Percentiles rank a stretch among this genome's conserved stretches.
phyloP scores from a whole-genome alignment of 2,113 vertebrate species.

The Rhinolophus ferrumequinum region DNA sequence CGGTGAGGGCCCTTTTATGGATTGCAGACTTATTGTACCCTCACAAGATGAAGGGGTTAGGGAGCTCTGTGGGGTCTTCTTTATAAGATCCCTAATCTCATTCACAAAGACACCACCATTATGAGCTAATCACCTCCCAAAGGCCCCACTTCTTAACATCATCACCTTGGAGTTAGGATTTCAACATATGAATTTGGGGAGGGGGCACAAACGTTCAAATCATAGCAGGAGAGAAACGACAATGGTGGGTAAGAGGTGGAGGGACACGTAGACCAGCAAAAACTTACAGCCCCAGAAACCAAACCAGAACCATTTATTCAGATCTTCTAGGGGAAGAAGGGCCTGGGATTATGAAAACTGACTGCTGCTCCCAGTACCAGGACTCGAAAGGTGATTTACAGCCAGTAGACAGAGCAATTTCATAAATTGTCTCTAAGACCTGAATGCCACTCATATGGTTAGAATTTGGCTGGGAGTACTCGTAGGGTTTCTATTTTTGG shows the following conservation, averaged over 20 bases:
- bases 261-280: background rate
- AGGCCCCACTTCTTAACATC: background rate
- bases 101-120: background rate
- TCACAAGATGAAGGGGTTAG: background rate
- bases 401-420: background rate
- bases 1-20: background rate
- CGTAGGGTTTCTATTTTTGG: background rate
- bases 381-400: background rate
- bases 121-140: background rate
- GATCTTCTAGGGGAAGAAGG: background rate
- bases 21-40: background rate
- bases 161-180: background rate
- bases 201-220: background rate
- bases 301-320: background rate
- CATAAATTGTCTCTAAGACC: background rate
- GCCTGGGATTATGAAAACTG: fast-evolving
- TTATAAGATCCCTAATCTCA: background rate
- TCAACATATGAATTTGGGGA: background rate
- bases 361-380: background rate
- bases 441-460: background rate
- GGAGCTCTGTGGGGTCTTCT: background rate
- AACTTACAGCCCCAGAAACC: background rate
- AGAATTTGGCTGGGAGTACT: background rate
- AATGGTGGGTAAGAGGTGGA: background rate
- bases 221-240: no score